Evolutionary conservation across 2,113 vertebrate genomes (phyloP).

Genomic region (Notiomystis cincta): DNA sequence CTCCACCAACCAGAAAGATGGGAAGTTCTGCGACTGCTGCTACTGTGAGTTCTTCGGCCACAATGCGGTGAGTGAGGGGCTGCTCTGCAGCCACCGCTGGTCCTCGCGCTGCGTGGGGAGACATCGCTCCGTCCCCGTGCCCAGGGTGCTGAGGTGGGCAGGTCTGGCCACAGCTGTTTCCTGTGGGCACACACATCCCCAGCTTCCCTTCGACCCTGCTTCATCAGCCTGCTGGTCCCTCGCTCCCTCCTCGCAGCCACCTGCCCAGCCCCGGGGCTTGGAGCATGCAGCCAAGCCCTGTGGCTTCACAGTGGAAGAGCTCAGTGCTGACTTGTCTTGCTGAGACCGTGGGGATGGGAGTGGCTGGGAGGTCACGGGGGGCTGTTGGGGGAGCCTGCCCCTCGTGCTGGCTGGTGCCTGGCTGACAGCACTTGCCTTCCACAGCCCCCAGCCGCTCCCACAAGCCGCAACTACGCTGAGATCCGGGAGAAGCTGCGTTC

Average conservation of each 20-base stretch:
- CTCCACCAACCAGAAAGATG: conserved; percentile 95
- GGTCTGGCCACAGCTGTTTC: background rate
- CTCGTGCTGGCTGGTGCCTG: rapidly evolving
- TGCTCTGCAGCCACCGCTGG: background rate
- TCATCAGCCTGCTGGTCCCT: background rate
- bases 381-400: background rate
- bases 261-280: background rate
- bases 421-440: conserved; percentile 14
- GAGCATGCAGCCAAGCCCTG: background rate
- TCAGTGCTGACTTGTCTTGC: background rate
- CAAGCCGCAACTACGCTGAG: conserved; percentile 96
- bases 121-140: rapidly evolving
- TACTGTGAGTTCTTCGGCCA: conserved; percentile 99
- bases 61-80: conserved; percentile 85
- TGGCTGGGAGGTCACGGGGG: rapidly evolving
- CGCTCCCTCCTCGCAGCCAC: rapidly evolving
- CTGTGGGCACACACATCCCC: rapidly evolving
- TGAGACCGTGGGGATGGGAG: background rate
- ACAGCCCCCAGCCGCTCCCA: conserved; percentile 94
- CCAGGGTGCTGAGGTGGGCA: rapidly evolving
- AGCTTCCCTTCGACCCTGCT: background rate
- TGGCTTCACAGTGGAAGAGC: background rate
- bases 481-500: conserved; percentile 97
- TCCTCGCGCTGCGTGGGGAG: rapidly evolving
- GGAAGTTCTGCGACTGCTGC: conserved; percentile 99